Evolutionary conservation across 1,140 invertebrate genomes (phyloP).

Genomic region (Apolygus lucorum): DNA sequence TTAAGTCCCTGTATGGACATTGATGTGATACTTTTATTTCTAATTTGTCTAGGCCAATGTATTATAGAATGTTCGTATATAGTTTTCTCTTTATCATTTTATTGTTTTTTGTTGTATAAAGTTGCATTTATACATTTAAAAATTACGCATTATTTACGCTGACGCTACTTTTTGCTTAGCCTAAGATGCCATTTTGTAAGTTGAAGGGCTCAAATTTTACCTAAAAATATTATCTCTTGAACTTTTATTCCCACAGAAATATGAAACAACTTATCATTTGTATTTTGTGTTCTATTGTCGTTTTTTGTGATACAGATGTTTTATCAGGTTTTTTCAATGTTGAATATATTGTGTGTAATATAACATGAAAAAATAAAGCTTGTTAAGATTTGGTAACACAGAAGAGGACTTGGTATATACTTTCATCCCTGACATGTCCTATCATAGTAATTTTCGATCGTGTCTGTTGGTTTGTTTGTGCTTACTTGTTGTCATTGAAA

Average conservation of each 20-base stretch:
- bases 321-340: constrained; percentile 13
- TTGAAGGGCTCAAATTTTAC: constrained; percentile 7
- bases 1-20: constrained; percentile 3
- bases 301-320: constrained; percentile 22
- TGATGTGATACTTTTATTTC: constrained; percentile 13
- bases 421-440: too few species aligned
- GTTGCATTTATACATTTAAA: neutral
- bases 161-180: constrained; percentile 16
- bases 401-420: too few species aligned
- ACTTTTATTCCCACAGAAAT: constrained; percentile 12
- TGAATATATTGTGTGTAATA: constrained; percentile 20
- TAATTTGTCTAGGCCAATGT: neutral
- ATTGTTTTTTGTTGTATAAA: neutral
- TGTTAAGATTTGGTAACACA: constrained; percentile 19
- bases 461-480: too few species aligned
- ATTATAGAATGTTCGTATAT: constrained; percentile 6
- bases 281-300: constrained; percentile 17
- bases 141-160: neutral
- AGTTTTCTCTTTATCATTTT: constrained; percentile 1
- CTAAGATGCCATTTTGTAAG: constrained; percentile 15
- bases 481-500: too few species aligned
- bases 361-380: constrained; percentile 24
- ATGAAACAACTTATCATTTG: neutral
- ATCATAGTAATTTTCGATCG: too few species aligned
- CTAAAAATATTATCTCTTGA: neutral